Evolutionary conservation across 2,888 invertebrate species (phyloP), one percentile per base, ranked within the genome.

Genomic region (Tiliacea citrago): DNA sequence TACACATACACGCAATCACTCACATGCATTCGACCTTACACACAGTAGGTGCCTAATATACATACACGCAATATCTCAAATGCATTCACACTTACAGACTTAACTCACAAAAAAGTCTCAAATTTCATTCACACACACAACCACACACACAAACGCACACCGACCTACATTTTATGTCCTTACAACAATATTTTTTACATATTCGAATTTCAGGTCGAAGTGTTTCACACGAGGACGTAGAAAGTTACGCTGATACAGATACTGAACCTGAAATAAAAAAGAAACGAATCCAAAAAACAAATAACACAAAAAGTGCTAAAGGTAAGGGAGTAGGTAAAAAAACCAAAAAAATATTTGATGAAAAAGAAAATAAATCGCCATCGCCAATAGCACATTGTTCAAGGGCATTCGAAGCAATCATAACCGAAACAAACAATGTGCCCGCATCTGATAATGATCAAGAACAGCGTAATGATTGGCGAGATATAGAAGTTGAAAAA

Each of bases 251-350:
- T 65, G 61, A 61, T 42, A 61, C 39, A 61, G 49, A 65, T 65
- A 65, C 65, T 51, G 65, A 65, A 65, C 65, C 65, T 51, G 24
- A 65, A 51, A 49, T 29, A 65, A 65, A 65, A 65, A 65, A 65
- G 49, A 65, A 65, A 65, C 65, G 65, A 65, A 29, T 21, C 65
- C 65, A 35, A 65, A 65, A 65, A 47, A 51, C 12, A 65, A 65
- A 65, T 65, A 61, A n/a, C 21, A 61, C 39, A 42, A 61, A 61
- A 61, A 61, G 61, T 61, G 61, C 35, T 35, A 58, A 58, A 58
- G 58, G 61, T 42, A 61, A n/a, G 6, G n/a, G 39, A 2, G 39
- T 61, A 61, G 39, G 39, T 6, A 61, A 61, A 42, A 61, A 42
- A 61, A 61, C 21, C 21, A 61, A 61, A 8, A 39, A 61, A 42